Conservation (phyloP, 2,888 invertebrate species). For the Acholoe squamosa region DNA sequence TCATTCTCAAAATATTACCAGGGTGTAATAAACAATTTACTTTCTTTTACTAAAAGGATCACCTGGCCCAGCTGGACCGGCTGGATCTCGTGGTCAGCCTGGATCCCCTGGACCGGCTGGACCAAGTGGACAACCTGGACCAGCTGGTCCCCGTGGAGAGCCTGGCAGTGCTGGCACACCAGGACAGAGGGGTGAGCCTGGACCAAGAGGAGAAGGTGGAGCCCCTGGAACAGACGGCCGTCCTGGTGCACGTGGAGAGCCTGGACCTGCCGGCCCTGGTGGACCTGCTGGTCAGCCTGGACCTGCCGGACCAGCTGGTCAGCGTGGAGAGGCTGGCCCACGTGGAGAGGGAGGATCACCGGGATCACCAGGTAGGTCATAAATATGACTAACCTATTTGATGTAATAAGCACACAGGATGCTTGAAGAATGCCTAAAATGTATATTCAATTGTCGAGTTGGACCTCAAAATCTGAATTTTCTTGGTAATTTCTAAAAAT, state of each 20-base stretch:
- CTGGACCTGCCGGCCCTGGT: constrained; percentile 64
- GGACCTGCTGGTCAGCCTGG: constrained; percentile 67
- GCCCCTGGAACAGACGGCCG: constrained; percentile 64
- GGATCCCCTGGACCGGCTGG: constrained; percentile 61
- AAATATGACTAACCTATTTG: too few species aligned
- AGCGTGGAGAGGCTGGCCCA: constrained; percentile 19
- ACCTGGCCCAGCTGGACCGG: constrained; percentile 43
- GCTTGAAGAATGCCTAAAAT: too few species aligned
- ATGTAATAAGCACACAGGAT: too few species aligned
- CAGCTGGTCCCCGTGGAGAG: constrained; percentile 50
- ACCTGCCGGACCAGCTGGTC: constrained; percentile 62
- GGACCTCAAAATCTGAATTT: too few species aligned
- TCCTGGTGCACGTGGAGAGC: constrained; percentile 63
- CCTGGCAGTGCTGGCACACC: constrained; percentile 71
- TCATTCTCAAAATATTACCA: too few species aligned
- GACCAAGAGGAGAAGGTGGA: constrained; percentile 55
- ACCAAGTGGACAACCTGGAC: constrained; percentile 61
- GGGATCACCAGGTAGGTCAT: constrained; percentile 63
- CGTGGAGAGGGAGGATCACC: constrained; percentile 61
- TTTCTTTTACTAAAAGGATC: constrained; percentile 25
- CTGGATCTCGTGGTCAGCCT: constrained; percentile 59
- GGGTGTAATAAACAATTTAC: background rate
- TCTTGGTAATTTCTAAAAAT: too few species aligned
- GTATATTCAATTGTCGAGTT: too few species aligned
- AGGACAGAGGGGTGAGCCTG: constrained; percentile 64